Base-by-base conservation (phyloP, 2,797 vertebrate genomes). In the Miichthys miiuy region DNA sequence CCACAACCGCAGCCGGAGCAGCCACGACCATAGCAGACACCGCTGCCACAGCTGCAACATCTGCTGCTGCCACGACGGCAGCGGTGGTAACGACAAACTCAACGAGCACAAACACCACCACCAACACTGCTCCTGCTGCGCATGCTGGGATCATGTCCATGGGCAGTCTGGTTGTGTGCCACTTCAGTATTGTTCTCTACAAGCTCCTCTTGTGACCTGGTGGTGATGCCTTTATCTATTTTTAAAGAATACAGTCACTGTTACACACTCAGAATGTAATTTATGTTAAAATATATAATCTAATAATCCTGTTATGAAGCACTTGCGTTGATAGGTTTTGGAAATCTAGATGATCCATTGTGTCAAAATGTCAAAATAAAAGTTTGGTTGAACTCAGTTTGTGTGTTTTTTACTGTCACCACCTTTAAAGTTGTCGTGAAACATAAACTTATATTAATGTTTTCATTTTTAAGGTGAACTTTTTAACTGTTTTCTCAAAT, bases 311-410 rank as follows among this genome's bases (percentile, higher is more conserved):
- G 6, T 55, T 30, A 14, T 18, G 47, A 71, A 51, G 46, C 52
- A 66, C 72, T n/a, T 2, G 0, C 68, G 78, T 75, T 87, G 88
- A 89, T 70, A 34, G 81, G 47, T 66, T 82, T 27, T 13, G 34
- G 42, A 73, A 68, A 70, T 72, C 75, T 77, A 77, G 42, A 83
- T 86, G 86, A 89, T 66, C 13, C 72, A 41, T 8, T 56, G 79
- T 69, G 42, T 67, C 63, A 4, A 46, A 48, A 47, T 77, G 46
- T 41, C 66, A 6, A 27, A 62, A 66, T 86, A 70, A 72, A 79
- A 20, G 20, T 55, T 47, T 48, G 62, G 47, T 46, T 8, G 16
- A 56, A 68, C 23, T 72, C 3, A 2, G 12, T 69, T 56, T 72
- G 8, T 70, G 47, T 38, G 10, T 68, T 68, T 58, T 42, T 65